These are phyloP conservation scores for Genyomyrus donnyi DNA, from an alignment of 2,113 vertebrate species.

Conservation along the genomic window DNA sequence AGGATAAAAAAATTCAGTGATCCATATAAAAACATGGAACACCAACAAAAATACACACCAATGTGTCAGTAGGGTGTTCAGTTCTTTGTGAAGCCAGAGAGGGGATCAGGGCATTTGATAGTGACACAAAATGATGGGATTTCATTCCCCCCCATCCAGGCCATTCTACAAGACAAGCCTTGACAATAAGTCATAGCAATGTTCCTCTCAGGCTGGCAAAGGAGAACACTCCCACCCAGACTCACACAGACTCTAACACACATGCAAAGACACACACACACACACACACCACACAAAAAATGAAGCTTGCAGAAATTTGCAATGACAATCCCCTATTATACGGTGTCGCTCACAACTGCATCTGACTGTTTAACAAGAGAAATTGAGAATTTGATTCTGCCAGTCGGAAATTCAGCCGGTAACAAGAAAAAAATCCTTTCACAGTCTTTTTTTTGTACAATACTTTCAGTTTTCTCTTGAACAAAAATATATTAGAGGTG, in stretches of 20 bases:
- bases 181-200: slow-evolving; percentile 13
- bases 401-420: not conserved
- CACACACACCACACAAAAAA: not conserved
- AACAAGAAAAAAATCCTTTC: not conserved
- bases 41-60: not conserved
- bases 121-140: not conserved
- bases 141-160: not conserved
- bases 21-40: not conserved
- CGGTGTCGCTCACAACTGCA: not conserved
- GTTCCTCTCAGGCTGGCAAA: not conserved
- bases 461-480: not conserved
- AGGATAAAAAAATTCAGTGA: not conserved
- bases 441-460: not conserved
- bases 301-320: not conserved
- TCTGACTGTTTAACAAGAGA: not conserved
- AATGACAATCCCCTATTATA: not conserved
- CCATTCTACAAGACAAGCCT: not conserved
- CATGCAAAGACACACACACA: not conserved
- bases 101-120: not conserved
- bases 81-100: not conserved
- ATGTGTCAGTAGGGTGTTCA: not conserved
- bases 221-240: not conserved
- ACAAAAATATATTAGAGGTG: not conserved
- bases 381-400: not conserved
- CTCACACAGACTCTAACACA: not conserved